phyloP scores from a whole-genome alignment of 2,888 invertebrate species.

The Epinotia ramella region DNA sequence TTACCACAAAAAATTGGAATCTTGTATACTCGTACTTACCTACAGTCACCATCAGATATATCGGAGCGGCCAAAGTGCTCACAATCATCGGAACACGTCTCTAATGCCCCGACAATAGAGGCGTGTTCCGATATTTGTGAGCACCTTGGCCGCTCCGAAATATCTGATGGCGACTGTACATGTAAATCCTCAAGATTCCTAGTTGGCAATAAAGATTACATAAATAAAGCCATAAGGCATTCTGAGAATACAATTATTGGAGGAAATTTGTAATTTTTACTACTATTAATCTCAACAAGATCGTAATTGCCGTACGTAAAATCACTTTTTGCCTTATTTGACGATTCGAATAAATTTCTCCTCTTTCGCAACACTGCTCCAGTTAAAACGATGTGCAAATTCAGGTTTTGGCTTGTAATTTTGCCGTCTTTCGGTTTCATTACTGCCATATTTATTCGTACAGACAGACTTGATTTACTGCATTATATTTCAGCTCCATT shows the following conservation, averaged over 20 bases:
- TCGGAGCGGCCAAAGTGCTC: too few relatives aligned
- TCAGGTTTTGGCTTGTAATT: constrained; percentile 27
- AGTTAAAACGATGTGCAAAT: constrained; percentile 34
- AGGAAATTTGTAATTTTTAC: constrained; percentile 11
- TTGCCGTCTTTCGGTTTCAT: constrained; percentile 19
- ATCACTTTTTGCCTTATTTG: constrained; percentile 22
- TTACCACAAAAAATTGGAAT: neutral
- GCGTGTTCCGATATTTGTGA: too few relatives aligned
- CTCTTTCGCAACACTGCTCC: constrained; percentile 40
- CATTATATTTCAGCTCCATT: constrained; percentile 17
- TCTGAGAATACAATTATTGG: neutral
- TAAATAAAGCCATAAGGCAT: constrained; percentile 10
- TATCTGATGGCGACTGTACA: too few relatives aligned
- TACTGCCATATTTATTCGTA: constrained; percentile 3
- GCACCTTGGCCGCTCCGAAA: too few relatives aligned
- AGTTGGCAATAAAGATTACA: neutral
- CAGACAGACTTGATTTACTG: constrained; percentile 15
- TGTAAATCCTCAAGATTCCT: neutral
- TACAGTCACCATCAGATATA: too few relatives aligned
- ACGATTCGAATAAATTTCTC: constrained; percentile 22
- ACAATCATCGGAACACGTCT: too few relatives aligned
- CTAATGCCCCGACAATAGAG: too few relatives aligned
- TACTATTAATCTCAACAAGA: constrained; percentile 25
- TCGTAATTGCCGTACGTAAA: constrained; percentile 12
- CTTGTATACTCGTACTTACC: too few relatives aligned